phyloP scores from a whole-genome alignment of 1,140 invertebrate species.

The Cecropterus lyciades region DNA sequence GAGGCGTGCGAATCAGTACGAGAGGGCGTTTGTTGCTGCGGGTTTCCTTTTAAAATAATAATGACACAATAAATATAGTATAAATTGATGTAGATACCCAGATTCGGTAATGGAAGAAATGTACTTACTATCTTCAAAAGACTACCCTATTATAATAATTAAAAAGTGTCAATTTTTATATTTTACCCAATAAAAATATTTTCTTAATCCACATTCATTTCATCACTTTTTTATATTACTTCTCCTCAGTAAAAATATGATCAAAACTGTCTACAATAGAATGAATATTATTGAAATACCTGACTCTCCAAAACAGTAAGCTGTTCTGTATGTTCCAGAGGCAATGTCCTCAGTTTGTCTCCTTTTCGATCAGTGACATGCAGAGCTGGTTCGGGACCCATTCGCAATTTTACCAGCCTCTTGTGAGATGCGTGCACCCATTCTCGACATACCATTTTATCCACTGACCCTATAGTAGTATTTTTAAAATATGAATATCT shows the following conservation, averaged over 20 bases:
- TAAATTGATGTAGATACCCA: too few species aligned
- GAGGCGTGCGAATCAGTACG: slow-evolving; percentile 93
- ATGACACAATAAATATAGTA: too few species aligned
- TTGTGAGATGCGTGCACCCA: slow-evolving; percentile 98
- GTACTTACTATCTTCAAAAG: too few species aligned
- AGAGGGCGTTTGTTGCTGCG: slow-evolving; percentile 92
- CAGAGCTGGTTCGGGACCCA: slow-evolving; percentile 92
- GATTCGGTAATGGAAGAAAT: too few species aligned
- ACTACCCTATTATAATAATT: too few species aligned
- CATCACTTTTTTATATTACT: too few species aligned
- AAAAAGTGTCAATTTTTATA: too few species aligned
- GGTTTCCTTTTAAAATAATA: slow-evolving; percentile 83
- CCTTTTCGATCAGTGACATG: slow-evolving; percentile 95
- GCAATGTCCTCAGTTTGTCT: slow-evolving; percentile 93
- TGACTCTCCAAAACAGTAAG: slow-evolving; percentile 93
- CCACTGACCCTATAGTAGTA: slow-evolving; percentile 91
- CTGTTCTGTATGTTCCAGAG: slow-evolving; percentile 89
- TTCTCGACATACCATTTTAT: slow-evolving; percentile 97
- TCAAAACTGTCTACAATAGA: too few species aligned
- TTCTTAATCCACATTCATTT: too few species aligned
- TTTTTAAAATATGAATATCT: too few species aligned
- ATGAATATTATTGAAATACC: slow-evolving; percentile 52
- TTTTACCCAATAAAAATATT: neutral
- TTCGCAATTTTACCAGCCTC: slow-evolving; percentile 94
- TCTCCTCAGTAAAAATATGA: too few species aligned